phyloP scores from a whole-genome alignment of 1,140 invertebrate genomes.

The Andricus grossulariae region DNA sequence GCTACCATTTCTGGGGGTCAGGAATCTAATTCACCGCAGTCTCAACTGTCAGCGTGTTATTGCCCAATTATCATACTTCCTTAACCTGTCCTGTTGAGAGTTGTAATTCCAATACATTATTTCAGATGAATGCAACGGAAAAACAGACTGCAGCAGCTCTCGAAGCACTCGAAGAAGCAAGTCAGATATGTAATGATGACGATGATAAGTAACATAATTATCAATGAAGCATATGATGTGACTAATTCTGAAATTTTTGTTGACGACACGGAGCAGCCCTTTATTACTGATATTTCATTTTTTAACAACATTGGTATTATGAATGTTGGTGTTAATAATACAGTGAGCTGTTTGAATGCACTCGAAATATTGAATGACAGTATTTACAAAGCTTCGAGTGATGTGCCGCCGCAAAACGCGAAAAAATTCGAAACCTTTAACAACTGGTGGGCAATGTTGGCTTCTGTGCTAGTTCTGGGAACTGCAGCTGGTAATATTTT shows the following conservation, averaged over 20 bases:
- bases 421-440: conserved; percentile 69
- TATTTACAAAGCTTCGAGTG: conserved; percentile 52
- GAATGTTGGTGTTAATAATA: conserved; percentile 51
- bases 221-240: conserved; percentile 45
- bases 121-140: conserved; percentile 4
- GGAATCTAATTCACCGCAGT: no score
- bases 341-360: conserved; percentile 47
- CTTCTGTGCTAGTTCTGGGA: conserved; percentile 87
- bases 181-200: conserved; percentile 38
- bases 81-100: no score
- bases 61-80: no score
- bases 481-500: conserved; percentile 95
- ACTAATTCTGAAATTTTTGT: conserved; percentile 43
- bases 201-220: conserved; percentile 44
- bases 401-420: conserved; percentile 32
- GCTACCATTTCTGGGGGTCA: no score
- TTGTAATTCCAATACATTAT: no score
- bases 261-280: conserved; percentile 2
- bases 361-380: conserved; percentile 61
- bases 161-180: background rate
- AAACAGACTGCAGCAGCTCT: conserved; percentile 26
- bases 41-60: no score
- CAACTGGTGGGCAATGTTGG: conserved; percentile 86
- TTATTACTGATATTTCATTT: no score
- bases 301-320: conserved; percentile 39